Base-by-base conservation (phyloP, 2,113 vertebrate genomes). In the Actenoides lindsayi region DNA sequence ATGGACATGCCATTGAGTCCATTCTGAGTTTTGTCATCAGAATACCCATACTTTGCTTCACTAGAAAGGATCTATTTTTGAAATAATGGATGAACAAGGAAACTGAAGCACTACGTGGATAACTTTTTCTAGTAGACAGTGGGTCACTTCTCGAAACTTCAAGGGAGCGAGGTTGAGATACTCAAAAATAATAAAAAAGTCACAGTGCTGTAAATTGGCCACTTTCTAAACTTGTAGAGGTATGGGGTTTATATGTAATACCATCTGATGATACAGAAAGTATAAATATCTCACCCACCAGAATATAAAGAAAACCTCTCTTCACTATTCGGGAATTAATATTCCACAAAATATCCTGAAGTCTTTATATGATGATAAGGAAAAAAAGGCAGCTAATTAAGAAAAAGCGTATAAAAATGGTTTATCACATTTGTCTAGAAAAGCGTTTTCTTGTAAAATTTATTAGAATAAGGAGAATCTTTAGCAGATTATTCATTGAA, bases 11-110 rank as follows among this genome's bases (percentile, higher is more conserved):
- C 87, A 6, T 69, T 75, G 84, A 85, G 88, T 90, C 83, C 77
- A 2, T 60, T 86, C 78, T 80, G 95, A 96, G 95, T 96, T 97
- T 65, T 67, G 82, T 73, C 81, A 87, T 77, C 87, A 71, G 95
- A 77, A 83, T 50, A 53, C 81, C 50, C 82, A 10, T 35, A 16
- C 21, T 65, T 95, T 76, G 94, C 95, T 97, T 90, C 93, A 39
- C 74, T 82, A n/a, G 75, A 63, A 90, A 94, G 50, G 60, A 95
- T 84, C 82, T 76, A 54, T 80, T 84, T 80, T 57, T 91, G 95
- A 83, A 76, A 74, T 50, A n/a, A 48, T 14, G 74, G 84, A 84
- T 30, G 65, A 92, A 68, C 39, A 33, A 21, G 74, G 80, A 90
- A 54, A 95, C 54, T 68, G 73, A 93, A 74, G 54, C 50, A 33